Evolutionary conservation across 2,797 vertebrate genomes (phyloP).

Genomic region (Triplophysa bombifrons): DNA sequence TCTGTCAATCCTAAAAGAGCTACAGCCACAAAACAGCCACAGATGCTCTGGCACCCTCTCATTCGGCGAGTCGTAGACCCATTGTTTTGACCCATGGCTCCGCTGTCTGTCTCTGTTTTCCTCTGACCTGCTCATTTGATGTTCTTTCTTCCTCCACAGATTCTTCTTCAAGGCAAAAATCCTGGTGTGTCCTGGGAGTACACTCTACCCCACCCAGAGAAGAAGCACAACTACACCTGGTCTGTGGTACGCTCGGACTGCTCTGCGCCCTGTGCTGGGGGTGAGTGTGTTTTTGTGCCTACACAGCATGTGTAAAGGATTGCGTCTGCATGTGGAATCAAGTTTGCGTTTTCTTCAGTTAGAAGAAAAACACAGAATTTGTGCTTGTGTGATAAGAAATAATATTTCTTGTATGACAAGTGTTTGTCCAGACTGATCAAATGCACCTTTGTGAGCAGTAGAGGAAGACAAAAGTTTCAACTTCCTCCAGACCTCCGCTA

Average conservation of each 20-base stretch:
- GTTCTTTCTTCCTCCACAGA: constrained; percentile 67
- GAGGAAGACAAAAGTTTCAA: constrained; percentile 37
- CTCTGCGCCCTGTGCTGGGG: constrained; percentile 87
- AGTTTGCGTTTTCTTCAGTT: not conserved
- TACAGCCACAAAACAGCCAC: constrained; percentile 2
- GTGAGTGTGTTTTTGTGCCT: constrained; percentile 60
- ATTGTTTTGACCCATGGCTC: constrained; percentile 1
- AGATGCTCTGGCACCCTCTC: constrained; percentile 11
- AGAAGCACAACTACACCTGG: constrained; percentile 85
- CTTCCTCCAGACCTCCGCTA: not conserved
- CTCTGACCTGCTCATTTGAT: not conserved
- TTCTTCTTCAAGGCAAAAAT: constrained; percentile 94
- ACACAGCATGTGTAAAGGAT: constrained; percentile 5
- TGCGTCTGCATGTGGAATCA: not conserved
- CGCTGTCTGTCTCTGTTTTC: constrained; percentile 1
- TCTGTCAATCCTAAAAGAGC: not conserved
- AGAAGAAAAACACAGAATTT: not conserved
- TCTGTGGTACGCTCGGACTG: constrained; percentile 86
- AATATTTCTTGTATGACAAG: constrained; percentile 13
- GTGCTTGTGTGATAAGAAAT: constrained; percentile 13
- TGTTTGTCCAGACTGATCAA: constrained; percentile 58
- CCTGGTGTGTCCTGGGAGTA: constrained; percentile 94
- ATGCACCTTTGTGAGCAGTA: constrained; percentile 64
- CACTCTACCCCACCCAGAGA: constrained; percentile 80
- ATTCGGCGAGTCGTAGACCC: not conserved